A percentile compares a stretch with the other conserved stretches of the same genome.
These are phyloP conservation scores for Cynocephalus volans DNA, from an alignment of 2,113 vertebrate species.

Conservation along the genomic window DNA sequence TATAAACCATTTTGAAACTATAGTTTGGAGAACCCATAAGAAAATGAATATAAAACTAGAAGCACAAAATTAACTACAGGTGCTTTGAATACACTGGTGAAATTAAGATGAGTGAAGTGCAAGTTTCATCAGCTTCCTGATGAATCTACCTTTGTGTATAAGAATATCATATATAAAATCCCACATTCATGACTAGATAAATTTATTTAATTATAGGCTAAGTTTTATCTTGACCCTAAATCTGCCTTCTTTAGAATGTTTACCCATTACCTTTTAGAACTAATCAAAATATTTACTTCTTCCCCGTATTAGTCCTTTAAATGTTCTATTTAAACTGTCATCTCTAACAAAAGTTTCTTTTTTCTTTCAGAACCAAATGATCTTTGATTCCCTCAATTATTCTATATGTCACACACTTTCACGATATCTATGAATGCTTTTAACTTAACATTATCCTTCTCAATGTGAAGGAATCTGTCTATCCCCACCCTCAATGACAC, in stretches of 20 bases:
- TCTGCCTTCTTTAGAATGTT: neutral
- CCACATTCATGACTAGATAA: neutral
- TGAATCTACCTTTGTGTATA: neutral
- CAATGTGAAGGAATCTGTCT: neutral
- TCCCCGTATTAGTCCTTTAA: neutral
- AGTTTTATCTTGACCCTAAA: neutral
- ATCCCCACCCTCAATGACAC: neutral
- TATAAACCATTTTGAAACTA: neutral
- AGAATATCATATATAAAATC: neutral
- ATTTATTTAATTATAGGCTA: neutral
- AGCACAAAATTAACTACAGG: neutral
- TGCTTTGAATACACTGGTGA: neutral
- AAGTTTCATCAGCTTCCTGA: neutral
- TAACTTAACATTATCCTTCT: neutral
- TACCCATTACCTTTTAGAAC: neutral
- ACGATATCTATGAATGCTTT: neutral
- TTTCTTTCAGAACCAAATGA: neutral
- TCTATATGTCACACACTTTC: neutral
- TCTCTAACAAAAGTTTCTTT: neutral
- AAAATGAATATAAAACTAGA: neutral
- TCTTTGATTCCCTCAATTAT: neutral
- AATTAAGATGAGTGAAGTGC: neutral
- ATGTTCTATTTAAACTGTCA: neutral
- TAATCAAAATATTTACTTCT: neutral
- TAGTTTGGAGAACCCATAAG: neutral